A percentile compares a stretch with the other conserved stretches of the same genome.
Conservation (phyloP, 1,140 invertebrate species). For the Drosophila equinoxialis region DNA sequence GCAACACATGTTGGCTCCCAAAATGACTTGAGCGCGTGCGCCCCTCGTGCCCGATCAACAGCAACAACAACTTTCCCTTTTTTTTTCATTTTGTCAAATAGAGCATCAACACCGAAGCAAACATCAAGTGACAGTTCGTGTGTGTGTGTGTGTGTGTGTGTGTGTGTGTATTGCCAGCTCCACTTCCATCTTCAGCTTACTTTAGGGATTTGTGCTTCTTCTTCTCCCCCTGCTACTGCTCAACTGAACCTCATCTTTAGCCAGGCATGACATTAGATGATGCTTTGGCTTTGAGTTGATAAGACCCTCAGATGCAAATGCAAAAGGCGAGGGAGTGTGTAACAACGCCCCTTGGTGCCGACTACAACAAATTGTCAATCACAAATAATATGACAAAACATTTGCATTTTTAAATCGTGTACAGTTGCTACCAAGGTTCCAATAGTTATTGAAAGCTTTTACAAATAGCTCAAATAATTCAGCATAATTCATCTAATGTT, state of each 20-base stretch:
- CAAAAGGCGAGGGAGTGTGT: neutral
- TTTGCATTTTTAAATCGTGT: neutral
- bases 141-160: neutral
- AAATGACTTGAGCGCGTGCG: slow-evolving; percentile 38
- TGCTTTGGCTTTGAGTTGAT: slow-evolving; percentile 47
- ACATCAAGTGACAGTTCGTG: slow-evolving; percentile 52
- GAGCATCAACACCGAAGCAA: slow-evolving; percentile 40
- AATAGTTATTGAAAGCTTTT: too few species aligned
- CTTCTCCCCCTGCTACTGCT: neutral
- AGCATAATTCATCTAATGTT: neutral
- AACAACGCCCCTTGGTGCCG: neutral
- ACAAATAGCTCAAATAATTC: too few species aligned
- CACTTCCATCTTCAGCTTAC: slow-evolving; percentile 7
- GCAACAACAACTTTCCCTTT: slow-evolving; percentile 18
- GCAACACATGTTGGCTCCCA: slow-evolving; percentile 55
- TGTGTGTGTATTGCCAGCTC: neutral
- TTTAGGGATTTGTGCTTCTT: neutral
- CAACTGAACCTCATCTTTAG: slow-evolving; percentile 14
- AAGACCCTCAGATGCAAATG: slow-evolving; percentile 24
- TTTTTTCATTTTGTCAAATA: slow-evolving; percentile 52
- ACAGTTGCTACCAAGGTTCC: neutral
- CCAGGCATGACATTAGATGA: slow-evolving; percentile 59
- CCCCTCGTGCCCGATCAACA: slow-evolving; percentile 22
- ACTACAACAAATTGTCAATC: slow-evolving; percentile 45
- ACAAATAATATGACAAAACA: too few species aligned